phyloP scores from a whole-genome alignment of 1,140 invertebrate genomes.

The Macrobrachium rosenbergii region DNA sequence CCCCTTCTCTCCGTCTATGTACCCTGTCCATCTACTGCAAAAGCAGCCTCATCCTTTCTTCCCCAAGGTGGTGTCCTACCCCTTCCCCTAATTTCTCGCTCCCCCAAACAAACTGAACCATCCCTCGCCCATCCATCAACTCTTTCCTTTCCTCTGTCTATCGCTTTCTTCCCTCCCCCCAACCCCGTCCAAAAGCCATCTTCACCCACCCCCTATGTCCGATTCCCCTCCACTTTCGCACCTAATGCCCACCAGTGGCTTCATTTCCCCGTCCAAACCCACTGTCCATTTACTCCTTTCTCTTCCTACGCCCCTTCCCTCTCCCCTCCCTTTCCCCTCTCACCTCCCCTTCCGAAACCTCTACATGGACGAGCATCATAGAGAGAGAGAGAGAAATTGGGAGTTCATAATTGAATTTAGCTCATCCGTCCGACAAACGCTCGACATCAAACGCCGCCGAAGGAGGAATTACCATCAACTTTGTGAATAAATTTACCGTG shows the following conservation, averaged over 20 bases:
- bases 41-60: neutral
- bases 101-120: neutral
- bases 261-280: neutral
- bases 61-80: neutral
- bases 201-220: no score
- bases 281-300: neutral
- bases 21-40: neutral
- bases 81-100: neutral
- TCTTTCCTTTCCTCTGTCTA: neutral
- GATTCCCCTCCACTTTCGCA: no score
- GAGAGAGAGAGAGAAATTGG: conserved; percentile 4
- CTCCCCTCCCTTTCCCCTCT: neutral
- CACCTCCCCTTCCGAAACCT: neutral
- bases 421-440: neutral
- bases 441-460: neutral
- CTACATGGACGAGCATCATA: neutral
- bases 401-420: neutral
- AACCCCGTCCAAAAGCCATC: no score
- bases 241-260: no score
- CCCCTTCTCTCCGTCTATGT: neutral
- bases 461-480: neutral
- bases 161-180: neutral
- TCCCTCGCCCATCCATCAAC: neutral
- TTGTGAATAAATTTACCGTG: neutral
- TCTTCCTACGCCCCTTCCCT: neutral